These are phyloP conservation scores for Nansenia antarctica DNA, from an alignment of 2,113 vertebrate genomes.

Conservation along the genomic window DNA sequence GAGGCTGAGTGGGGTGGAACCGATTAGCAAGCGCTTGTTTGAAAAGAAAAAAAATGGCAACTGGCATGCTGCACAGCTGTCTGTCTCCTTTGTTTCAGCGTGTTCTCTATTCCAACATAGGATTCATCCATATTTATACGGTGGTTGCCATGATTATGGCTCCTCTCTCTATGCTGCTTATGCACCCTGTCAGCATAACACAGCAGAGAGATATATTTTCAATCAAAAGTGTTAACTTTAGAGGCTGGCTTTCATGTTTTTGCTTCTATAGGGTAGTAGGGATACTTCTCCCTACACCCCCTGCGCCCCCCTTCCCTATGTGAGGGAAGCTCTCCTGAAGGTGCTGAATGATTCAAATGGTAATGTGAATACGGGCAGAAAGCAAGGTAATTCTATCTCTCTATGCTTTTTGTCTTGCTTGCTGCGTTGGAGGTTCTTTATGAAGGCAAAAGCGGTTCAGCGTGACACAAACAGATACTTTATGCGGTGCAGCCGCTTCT, in stretches of 20 bases:
- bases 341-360: constrained; percentile 19
- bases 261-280: background rate
- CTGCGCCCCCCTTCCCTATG: no score
- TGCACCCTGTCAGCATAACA: constrained; percentile 7
- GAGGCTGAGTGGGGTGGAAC: background rate
- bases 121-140: background rate
- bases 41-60: background rate
- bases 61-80: background rate
- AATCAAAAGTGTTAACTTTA: background rate
- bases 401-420: no score
- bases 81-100: background rate
- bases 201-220: background rate
- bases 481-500: no score
- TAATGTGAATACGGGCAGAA: constrained; percentile 13
- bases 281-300: background rate
- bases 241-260: background rate
- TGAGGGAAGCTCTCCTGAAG: background rate
- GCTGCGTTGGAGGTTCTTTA: no score
- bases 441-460: background rate
- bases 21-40: background rate
- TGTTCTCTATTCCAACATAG: background rate
- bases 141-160: background rate
- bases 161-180: background rate
- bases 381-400: background rate
- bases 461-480: no score